Conservation (phyloP, 2,797 vertebrate species). For the Coregonus suidteri region DNA sequence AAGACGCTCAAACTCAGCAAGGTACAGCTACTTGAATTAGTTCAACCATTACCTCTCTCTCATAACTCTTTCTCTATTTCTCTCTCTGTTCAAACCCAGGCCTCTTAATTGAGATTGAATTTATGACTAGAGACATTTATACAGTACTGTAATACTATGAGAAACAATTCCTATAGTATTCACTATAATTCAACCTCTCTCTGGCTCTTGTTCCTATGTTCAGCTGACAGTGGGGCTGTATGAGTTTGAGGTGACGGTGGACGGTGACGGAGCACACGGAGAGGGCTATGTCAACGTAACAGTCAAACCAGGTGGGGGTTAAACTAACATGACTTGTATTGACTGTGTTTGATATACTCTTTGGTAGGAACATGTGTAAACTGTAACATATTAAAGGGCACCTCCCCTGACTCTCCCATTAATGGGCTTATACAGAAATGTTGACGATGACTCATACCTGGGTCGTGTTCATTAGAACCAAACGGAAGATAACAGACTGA, state of each 20-base stretch:
- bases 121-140: not conserved
- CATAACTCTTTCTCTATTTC: not conserved
- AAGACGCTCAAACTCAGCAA: conserved; percentile 88
- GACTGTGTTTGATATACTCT: not conserved
- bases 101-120: not conserved
- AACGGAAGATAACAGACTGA: not conserved
- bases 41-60: not conserved
- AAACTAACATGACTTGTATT: not conserved
- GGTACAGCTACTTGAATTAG: conserved; percentile 67
- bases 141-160: not conserved
- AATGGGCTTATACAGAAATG: not conserved
- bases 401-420: not conserved
- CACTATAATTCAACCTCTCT: too few species aligned
- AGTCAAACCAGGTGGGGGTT: conserved; percentile 88
- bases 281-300: conserved; percentile 96
- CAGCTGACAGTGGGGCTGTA: conserved; percentile 96
- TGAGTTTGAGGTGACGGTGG: conserved; percentile 89
- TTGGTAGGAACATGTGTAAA: not conserved
- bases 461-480: conserved; percentile 11
- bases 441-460: conserved; percentile 10
- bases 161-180: conserved; percentile 12
- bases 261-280: conserved; percentile 82
- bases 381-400: not conserved
- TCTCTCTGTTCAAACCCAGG: not conserved
- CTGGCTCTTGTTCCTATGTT: conserved; percentile 13